These are phyloP conservation scores for Prunella fulvescens DNA, from an alignment of 2,113 vertebrate species.

Conservation along the genomic window DNA sequence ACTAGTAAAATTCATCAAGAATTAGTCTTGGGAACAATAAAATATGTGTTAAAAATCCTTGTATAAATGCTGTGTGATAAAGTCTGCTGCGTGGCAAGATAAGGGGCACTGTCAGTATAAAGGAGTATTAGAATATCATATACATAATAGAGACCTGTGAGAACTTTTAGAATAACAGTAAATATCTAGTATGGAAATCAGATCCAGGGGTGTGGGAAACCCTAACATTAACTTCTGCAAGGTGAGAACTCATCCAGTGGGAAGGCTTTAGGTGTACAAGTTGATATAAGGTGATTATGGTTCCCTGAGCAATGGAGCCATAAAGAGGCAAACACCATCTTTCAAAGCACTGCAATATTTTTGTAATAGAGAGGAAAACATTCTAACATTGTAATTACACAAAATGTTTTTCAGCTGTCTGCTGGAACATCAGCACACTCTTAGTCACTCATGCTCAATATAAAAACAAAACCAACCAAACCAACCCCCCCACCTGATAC, in stretches of 20 bases:
- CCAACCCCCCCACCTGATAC: no score
- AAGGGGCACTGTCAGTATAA: neutral
- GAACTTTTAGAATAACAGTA: neutral
- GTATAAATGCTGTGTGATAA: neutral
- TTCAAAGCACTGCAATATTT: neutral
- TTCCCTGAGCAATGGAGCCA: neutral
- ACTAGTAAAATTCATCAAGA: neutral
- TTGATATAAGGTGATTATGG: neutral
- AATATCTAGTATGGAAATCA: neutral
- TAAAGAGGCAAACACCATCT: neutral
- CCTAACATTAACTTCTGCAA: neutral
- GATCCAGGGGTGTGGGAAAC: neutral
- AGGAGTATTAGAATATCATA: neutral
- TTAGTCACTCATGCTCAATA: neutral
- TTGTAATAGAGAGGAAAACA: neutral
- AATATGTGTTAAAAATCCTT: neutral
- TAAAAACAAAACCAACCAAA: neutral
- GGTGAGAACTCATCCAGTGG: neutral
- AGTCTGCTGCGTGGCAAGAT: neutral
- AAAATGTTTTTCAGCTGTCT: neutral
- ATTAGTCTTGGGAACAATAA: neutral
- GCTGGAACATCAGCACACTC: neutral
- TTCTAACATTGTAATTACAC: neutral
- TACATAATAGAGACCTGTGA: neutral
- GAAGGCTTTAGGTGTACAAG: neutral